Evolutionary conservation across 30 jellyfish, hydroid and myxozoan genomes (phyloP).

Genomic region (Turritopsis dohrnii): DNA sequence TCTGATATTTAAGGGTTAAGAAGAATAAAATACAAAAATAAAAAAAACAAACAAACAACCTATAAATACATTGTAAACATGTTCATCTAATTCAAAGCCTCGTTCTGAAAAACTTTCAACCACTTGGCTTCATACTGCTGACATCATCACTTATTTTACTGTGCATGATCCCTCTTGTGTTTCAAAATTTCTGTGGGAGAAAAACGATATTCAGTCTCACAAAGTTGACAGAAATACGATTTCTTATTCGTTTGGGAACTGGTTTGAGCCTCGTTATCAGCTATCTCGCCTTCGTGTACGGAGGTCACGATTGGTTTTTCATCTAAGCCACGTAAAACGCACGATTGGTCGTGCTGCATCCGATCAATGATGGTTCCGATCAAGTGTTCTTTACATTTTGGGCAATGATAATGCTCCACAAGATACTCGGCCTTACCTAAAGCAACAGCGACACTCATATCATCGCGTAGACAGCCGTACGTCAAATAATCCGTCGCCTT

Average conservation of each 20-base stretch:
- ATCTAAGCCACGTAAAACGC: conserved; percentile 15
- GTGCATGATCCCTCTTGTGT: conserved; percentile 30
- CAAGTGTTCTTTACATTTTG: conserved; percentile 81
- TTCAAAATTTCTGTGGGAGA: conserved; percentile 71
- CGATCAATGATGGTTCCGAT: conserved; percentile 79
- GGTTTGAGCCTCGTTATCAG: not conserved
- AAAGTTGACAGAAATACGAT: conserved; percentile 48
- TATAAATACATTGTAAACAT: no score
- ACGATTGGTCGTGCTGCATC: conserved; percentile 62
- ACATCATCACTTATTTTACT: not conserved
- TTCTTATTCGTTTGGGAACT: not conserved
- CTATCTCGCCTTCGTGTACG: not conserved
- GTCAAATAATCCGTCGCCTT: conserved; percentile 73
- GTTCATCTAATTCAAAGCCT: no score
- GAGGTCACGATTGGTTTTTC: not conserved
- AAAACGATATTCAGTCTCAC: conserved; percentile 40
- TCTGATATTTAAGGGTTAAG: no score
- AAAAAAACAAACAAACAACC: no score
- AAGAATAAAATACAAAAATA: no score
- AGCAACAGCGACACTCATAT: conserved; percentile 74
- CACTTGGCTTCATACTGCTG: no score
- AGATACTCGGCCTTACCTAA: conserved; percentile 84
- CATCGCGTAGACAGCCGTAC: conserved; percentile 83
- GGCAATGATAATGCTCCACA: conserved; percentile 85
- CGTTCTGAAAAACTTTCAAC: no score